Percentiles rank a stretch among this genome's conserved stretches.
These are phyloP conservation scores for Clarias magur DNA, from an alignment of 2,113 vertebrate species.

Conservation along the genomic window DNA sequence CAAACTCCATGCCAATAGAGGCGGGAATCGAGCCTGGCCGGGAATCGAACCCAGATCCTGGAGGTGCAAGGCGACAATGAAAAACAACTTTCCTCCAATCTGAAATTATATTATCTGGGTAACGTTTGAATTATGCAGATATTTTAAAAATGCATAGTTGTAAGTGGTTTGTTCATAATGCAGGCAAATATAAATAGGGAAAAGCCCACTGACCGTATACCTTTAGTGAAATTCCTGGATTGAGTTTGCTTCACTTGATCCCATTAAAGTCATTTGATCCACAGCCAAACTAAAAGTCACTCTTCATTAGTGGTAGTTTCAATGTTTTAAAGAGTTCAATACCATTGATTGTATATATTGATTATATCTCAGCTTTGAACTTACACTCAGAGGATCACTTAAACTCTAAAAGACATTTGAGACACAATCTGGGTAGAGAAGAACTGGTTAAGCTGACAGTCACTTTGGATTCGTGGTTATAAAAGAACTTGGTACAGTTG, in stretches of 20 bases:
- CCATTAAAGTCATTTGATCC: neutral
- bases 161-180: neutral
- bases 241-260: neutral
- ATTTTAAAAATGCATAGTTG: neutral
- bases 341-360: neutral
- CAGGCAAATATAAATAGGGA: neutral
- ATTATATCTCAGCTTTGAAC: conserved; percentile 18
- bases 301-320: conserved; percentile 9
- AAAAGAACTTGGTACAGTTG: neutral
- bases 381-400: conserved; percentile 6
- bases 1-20: too few relatives aligned
- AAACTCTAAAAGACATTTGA: conserved; percentile 25
- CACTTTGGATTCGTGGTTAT: neutral
- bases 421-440: neutral
- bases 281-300: neutral
- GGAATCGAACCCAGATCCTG: too few relatives aligned
- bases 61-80: too few relatives aligned
- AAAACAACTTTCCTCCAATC: neutral
- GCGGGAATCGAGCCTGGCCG: too few relatives aligned
- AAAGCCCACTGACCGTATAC: neutral
- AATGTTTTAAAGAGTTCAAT: conserved; percentile 11
- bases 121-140: neutral
- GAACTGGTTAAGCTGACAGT: conserved; percentile 9
- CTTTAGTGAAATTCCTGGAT: neutral
- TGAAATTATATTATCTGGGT: neutral